These are phyloP conservation scores for Procambarus virginalis DNA, from an alignment of 1,140 invertebrate genomes.

Conservation along the genomic window DNA sequence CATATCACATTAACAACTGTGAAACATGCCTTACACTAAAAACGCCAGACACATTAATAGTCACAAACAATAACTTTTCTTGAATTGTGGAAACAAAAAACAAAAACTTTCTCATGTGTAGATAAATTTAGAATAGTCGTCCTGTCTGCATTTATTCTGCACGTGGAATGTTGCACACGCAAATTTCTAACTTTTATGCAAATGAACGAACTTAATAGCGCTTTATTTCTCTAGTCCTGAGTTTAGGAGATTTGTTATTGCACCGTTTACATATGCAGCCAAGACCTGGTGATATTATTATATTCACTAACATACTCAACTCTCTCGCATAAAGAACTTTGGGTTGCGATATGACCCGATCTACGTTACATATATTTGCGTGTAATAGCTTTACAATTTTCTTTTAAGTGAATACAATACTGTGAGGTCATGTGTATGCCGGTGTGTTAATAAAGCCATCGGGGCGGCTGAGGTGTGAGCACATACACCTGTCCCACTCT, in stretches of 20 bases:
- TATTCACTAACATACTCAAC: neutral
- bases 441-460: neutral
- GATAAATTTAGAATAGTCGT: too few species aligned
- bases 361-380: neutral
- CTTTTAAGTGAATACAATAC: neutral
- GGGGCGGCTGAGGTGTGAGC: too few species aligned
- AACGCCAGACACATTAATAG: too few species aligned
- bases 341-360: neutral
- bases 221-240: neutral
- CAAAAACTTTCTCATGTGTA: too few species aligned
- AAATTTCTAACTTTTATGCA: constrained; percentile 7
- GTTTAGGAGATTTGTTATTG: neutral
- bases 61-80: too few species aligned
- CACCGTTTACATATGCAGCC: neutral
- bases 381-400: neutral
- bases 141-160: too few species aligned
- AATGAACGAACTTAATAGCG: neutral
- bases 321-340: neutral
- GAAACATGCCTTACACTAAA: too few species aligned
- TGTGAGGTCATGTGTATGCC: neutral
- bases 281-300: neutral
- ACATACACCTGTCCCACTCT: too few species aligned
- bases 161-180: neutral
- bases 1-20: too few species aligned
- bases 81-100: too few species aligned